Percentiles rank a stretch among this genome's conserved stretches.
Conservation (phyloP, 2,113 vertebrate genomes). For the Pelobates fuscus region DNA sequence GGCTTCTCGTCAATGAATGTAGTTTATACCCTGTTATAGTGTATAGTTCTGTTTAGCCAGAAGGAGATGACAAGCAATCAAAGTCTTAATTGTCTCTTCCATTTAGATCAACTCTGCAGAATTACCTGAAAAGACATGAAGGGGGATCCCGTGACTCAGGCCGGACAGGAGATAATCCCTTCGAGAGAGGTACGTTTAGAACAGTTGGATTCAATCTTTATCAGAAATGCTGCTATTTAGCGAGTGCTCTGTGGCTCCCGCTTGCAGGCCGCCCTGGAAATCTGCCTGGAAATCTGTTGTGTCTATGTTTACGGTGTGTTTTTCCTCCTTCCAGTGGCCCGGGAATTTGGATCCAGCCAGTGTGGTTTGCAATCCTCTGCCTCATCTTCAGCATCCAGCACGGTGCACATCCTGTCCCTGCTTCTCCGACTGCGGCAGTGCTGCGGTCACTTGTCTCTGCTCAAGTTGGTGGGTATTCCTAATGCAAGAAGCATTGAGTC, state of each 20-base stretch:
- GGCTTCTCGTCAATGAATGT: too few relatives aligned
- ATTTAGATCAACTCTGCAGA: constrained; percentile 86
- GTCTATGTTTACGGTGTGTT: too few relatives aligned
- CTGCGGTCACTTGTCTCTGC: constrained; percentile 91
- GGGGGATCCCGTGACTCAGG: constrained; percentile 58
- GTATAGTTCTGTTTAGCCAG: too few relatives aligned
- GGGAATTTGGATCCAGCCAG: constrained; percentile 74
- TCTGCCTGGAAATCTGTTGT: too few relatives aligned
- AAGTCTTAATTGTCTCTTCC: neutral
- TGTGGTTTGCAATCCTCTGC: constrained; percentile 32
- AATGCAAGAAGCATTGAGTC: neutral
- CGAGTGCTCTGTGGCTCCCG: neutral
- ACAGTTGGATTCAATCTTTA: too few relatives aligned
- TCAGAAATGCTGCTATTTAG: neutral
- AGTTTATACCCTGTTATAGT: too few relatives aligned
- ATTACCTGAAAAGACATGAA: constrained; percentile 84
- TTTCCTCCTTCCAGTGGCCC: constrained; percentile 67
- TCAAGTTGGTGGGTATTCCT: constrained; percentile 76
- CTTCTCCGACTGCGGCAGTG: constrained; percentile 91
- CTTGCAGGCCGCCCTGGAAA: too few relatives aligned
- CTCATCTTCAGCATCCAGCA: constrained; percentile 68
- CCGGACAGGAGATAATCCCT: constrained; percentile 70
- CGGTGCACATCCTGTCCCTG: constrained; percentile 86
- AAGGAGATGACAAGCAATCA: too few relatives aligned
- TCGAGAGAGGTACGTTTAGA: constrained; percentile 76